These are phyloP conservation scores for Caradrina clavipalpis DNA, from an alignment of 2,888 invertebrate species.

Conservation along the genomic window DNA sequence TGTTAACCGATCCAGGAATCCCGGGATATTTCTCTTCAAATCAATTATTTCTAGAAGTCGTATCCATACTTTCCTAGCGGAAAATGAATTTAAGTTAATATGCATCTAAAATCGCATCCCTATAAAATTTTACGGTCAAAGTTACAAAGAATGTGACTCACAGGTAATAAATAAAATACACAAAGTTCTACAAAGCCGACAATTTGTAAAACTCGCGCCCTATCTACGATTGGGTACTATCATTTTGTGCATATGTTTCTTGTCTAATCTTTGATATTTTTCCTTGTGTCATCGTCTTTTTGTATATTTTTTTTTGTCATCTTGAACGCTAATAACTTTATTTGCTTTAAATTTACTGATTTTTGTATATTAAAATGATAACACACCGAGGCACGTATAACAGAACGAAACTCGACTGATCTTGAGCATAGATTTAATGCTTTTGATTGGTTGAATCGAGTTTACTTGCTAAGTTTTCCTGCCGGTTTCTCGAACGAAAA, in stretches of 20 bases:
- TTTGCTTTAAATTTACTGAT: not conserved
- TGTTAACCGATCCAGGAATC: no score
- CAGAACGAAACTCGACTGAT: no score
- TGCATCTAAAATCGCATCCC: not conserved
- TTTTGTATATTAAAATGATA: no score
- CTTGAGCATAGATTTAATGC: no score
- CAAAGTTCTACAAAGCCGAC: not conserved
- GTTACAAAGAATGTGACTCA: not conserved
- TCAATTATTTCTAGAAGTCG: no score
- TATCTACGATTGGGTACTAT: constrained; percentile 12
- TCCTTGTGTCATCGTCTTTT: constrained; percentile 59
- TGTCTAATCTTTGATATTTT: constrained; percentile 33
- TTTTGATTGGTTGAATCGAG: no score
- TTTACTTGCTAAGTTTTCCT: not conserved
- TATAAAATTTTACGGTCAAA: no score
- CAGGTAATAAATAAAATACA: not conserved
- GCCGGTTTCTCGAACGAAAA: not conserved
- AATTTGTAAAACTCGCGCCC: not conserved
- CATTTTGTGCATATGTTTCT: constrained; percentile 48
- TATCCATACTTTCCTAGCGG: not conserved
- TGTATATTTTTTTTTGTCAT: constrained; percentile 29
- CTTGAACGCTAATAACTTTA: constrained; percentile 38
- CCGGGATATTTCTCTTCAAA: no score
- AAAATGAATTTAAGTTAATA: not conserved
- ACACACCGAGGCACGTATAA: no score